A percentile compares a stretch with the other conserved stretches of the same genome.
Conservation (phyloP, 2,113 vertebrate species). For the Haplochromis burtoni region DNA sequence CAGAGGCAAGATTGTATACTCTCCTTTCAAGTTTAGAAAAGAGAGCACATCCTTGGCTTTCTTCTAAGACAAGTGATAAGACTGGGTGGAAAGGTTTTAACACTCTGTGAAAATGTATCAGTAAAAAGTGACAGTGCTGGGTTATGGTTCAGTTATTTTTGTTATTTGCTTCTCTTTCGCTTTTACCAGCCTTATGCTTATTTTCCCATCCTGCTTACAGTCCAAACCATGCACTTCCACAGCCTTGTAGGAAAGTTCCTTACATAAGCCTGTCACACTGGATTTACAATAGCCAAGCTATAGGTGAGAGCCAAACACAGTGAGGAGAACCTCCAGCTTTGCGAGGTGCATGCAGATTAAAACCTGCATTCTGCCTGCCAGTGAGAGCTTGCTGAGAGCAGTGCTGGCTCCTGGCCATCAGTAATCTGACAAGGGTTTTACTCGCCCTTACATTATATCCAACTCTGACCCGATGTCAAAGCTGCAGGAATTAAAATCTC, state of each 20-base stretch:
- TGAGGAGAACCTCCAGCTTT: slow-evolving; percentile 1
- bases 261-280: background rate
- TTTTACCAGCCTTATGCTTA: background rate
- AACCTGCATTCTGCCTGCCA: slow-evolving; percentile 13
- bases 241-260: background rate
- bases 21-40: background rate
- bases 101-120: background rate
- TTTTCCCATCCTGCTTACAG: background rate
- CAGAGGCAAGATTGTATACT: background rate
- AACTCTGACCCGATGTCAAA: slow-evolving; percentile 31
- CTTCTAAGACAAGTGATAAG: background rate
- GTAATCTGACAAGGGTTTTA: slow-evolving; percentile 36
- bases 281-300: background rate
- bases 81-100: background rate
- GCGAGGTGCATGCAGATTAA: background rate
- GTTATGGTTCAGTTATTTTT: background rate
- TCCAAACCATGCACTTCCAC: background rate
- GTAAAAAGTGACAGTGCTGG: background rate
- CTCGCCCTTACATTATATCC: slow-evolving; percentile 30
- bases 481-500: slow-evolving; percentile 1
- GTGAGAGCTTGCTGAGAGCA: slow-evolving; percentile 3
- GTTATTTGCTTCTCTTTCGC: background rate
- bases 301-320: background rate
- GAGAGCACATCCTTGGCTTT: background rate
- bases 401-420: slow-evolving; percentile 40